These are phyloP conservation scores for Bettongia penicillata DNA, from an alignment of 2,113 vertebrate genomes.

Conservation along the genomic window DNA sequence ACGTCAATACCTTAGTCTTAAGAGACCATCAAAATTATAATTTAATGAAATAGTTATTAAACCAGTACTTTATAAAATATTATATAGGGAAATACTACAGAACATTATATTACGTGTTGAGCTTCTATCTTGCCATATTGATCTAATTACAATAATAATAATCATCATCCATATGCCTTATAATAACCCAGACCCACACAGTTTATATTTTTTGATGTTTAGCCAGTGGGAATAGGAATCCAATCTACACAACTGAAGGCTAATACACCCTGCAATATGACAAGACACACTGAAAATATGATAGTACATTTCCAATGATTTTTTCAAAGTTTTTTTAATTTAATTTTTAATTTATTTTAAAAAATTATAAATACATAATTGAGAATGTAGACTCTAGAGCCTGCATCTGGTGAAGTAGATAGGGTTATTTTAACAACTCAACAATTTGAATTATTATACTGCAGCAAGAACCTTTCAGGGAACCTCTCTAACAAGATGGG, in stretches of 20 bases:
- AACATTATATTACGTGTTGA: not conserved
- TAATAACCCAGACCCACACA: constrained; percentile 33
- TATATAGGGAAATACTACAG: constrained; percentile 16
- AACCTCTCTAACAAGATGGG: constrained; percentile 28
- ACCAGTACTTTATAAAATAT: constrained; percentile 9
- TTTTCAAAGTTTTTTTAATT: constrained; percentile 20
- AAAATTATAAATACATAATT: not conserved
- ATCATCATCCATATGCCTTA: not conserved
- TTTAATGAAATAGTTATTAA: constrained; percentile 32
- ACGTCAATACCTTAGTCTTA: constrained; percentile 17
- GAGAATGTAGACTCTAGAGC: constrained; percentile 35
- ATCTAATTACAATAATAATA: constrained; percentile 28
- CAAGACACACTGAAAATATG: constrained; percentile 24
- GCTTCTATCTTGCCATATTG: constrained; percentile 19
- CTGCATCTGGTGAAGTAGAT: constrained; percentile 44
- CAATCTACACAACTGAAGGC: not conserved
- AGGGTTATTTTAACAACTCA: constrained; percentile 37
- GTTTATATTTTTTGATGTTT: constrained; percentile 5
- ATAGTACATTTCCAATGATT: constrained; percentile 46
- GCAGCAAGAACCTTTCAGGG: not conserved
- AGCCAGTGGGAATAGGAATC: no score
- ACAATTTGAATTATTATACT: constrained; percentile 34
- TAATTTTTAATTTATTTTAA: not conserved
- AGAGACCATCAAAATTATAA: not conserved
- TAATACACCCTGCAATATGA: not conserved